Evolutionary conservation across 2,888 invertebrate species (phyloP), one percentile per base, ranked within the genome.

Genomic region (Drosophila lutescens): DNA sequence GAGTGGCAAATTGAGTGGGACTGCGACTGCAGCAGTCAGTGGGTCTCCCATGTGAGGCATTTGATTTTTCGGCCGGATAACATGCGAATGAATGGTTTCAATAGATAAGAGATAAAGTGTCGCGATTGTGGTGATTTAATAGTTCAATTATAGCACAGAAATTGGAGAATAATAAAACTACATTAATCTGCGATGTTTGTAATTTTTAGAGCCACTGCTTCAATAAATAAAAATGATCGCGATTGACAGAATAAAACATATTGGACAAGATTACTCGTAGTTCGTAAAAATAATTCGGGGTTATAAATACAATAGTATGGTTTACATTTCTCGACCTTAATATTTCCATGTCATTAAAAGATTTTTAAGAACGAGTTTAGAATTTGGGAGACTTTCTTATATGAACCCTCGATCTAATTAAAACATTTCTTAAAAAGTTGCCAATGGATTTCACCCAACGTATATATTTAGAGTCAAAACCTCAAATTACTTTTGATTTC

Each of bases 1-100:
- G 79, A 84, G 77, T 70, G 70, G 67, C 51, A 67, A 53, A 65
- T 56, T 80, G 86, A 82, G 82, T 79, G 69, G 57, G 60, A 79
- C 53, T 71, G 47, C 40, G 40, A 55, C 73, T 65, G 43, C 53
- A 41, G 47, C 17, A 38, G 32, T 12, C 40, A 36, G 34, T 15
- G 30, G 36, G 43, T 34, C n/a, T n/a, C n/a, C 4, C 47, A 47
- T 47, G 15, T 38, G 30, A 13, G 44, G 17, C 44, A 26, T 65
- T 41, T 59, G 47, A 36, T 69, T 49, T 61, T 61, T 30, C 26
- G 44, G 58, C 34, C 13, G 43, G 50, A 63, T 36, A 51, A 30
- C 43, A 65, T 46, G 54, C 40, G n/a, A 63, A 26, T 32, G 32
- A 63, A 66, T 47, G 54, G 10, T 23, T 43, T 6, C 17, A 41